Evolutionary conservation across 1,140 invertebrate species (phyloP), one percentile per base, ranked within the genome.

Genomic region (Rhyzopertha dominica): DNA sequence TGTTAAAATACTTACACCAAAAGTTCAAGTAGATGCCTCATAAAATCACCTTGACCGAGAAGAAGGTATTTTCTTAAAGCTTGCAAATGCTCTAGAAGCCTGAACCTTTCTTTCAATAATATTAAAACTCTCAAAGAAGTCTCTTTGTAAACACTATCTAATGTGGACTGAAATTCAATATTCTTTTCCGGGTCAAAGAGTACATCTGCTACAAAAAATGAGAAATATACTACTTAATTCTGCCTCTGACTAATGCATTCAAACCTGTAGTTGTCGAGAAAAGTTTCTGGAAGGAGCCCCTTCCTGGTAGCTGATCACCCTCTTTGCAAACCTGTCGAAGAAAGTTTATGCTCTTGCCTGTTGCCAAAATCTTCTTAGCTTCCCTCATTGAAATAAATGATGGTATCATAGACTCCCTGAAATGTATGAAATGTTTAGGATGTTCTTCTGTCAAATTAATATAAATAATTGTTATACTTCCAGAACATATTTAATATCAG

Each of bases 271-370:
- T 66, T 23, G 43, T 56, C 32, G 73, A 70, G 38, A 81, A 75
- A 25, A 75, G 61, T 32, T 77, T 68, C 28, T 74, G 78, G 2
- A 85, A 65, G 26, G 71, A 66, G 46, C 85, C 78, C 26, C 80
- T 70, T n/a, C 78, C 83, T 35, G 78, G 76, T n/a, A 87, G 72
- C 7, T 80, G 75, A 1, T 80, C 77, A 30, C 79, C 76, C 60
- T 92, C 85, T 47, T 89, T 81, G 70, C 94, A 96, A 24, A 96
- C 82, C 67, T 94, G 85, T 14, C 89, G 76, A 47, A 98, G 74
- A 69, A 96, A 96, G 67, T 95, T 93, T 34, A 97, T 92, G 61
- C 88, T 93, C 70, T 97, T 97, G 23, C 94, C 94, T 10, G 91
- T 92, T 3, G 85, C 82, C 7, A 96, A 71, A 53, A 97, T 93